Evolutionary conservation across 2,888 invertebrate species (phyloP), one percentile per base, ranked within the genome.

Genomic region (Ditula angustiorana): DNA sequence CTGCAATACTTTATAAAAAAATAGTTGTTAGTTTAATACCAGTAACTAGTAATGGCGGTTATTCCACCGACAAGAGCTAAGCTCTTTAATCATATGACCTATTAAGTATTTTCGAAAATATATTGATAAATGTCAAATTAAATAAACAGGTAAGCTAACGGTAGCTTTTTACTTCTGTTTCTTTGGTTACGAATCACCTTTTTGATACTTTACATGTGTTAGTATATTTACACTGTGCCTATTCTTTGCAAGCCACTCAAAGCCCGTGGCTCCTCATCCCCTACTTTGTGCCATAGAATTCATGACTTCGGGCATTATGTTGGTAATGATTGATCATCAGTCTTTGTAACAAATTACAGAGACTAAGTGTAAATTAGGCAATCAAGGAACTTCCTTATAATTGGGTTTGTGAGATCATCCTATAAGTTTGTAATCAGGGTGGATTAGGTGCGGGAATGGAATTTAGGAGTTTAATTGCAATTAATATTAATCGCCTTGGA

Each of bases 341-440:
- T 44, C 21, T 52, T 56, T 52, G 37, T 44, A 46, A 64, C 37
- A 59, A 64, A 64, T 53, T 53, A 53, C 52, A 7, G 58, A 26
- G 37, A 46, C 35, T 24, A 46, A 58, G 58, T 58, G 64, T 53
- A 57, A 63, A 63, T 58, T 64, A 64, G 59, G 53, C 59, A 53
- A 64, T 59, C 53, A 53, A 26, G 58, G 52, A 59, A 64, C 64
- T 64, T 64, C 35, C 28, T 28, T 19, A 37, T 64, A 64, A 64
- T 59, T 64, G 37, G 53, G 44, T 64, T 50, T 44, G 44, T 33
- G 16, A 44, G 53, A 59, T 64, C 30, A 58, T 59, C 44, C 19
- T n/a, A n/a, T n/a, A n/a, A n/a, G n/a, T n/a, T n/a, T n/a, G n/a
- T n/a, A n/a, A n/a, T n/a, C n/a, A n/a, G n/a, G 55, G 44, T 53